phyloP scores from a whole-genome alignment of 2,113 vertebrate genomes.

The Puma concolor region DNA sequence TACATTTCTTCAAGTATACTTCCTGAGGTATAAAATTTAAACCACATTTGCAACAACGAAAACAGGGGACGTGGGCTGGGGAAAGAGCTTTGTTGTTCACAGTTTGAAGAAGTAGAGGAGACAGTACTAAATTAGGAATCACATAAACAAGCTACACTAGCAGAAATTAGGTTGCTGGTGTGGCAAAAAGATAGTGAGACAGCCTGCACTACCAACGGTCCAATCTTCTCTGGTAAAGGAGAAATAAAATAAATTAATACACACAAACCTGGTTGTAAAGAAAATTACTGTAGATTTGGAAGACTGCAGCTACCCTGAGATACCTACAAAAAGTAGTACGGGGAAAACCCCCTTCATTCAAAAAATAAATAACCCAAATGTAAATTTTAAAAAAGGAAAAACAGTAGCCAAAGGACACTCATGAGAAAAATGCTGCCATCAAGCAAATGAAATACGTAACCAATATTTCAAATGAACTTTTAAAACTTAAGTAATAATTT shows the following conservation, averaged over 20 bases:
- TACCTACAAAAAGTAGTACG: background rate
- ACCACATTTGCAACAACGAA: slow-evolving; percentile 27
- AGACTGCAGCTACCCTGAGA: background rate
- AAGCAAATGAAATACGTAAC: background rate
- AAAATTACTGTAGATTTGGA: slow-evolving; percentile 7
- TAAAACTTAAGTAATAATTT: background rate
- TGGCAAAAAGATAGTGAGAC: background rate
- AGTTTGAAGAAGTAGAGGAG: slow-evolving; percentile 40
- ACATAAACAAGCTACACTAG: slow-evolving; percentile 22
- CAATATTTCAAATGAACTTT: slow-evolving; percentile 24
- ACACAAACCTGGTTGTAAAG: background rate
- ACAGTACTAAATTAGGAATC: slow-evolving; percentile 54
- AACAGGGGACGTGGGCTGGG: background rate
- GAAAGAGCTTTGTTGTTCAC: background rate
- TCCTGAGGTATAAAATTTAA: slow-evolving; percentile 37
- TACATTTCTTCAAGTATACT: slow-evolving; percentile 6
- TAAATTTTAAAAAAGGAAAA: slow-evolving; percentile 26
- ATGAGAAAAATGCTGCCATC: background rate
- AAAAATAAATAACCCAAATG: slow-evolving; percentile 14
- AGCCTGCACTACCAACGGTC: background rate
- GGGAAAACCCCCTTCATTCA: slow-evolving; percentile 35
- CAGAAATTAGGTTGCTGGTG: slow-evolving; percentile 33
- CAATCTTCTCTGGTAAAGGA: background rate
- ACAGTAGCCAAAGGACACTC: background rate
- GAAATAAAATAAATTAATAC: background rate